Evolutionary conservation across 2,888 invertebrate species (phyloP).

Genomic region (Cataglyphis livida): DNA sequence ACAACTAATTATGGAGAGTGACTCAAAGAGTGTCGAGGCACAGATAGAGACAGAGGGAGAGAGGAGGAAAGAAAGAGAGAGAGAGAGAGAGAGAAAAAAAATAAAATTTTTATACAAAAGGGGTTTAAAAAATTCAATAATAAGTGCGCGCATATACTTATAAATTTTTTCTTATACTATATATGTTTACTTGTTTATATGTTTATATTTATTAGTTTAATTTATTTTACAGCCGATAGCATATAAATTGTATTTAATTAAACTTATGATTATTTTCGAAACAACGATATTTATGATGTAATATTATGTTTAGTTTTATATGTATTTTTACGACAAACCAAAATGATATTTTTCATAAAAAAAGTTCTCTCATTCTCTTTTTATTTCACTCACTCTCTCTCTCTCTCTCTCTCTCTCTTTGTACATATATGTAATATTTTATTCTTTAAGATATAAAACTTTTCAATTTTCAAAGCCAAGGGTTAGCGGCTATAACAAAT

Average conservation of each 20-base stretch:
- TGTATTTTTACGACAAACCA: not conserved
- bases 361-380: not conserved
- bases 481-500: constrained; percentile 30
- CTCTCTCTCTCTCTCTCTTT: too few species aligned
- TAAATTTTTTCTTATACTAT: not conserved
- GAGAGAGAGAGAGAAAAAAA: not conserved
- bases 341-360: not conserved
- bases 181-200: not conserved
- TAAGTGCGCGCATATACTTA: not conserved
- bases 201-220: not conserved
- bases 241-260: not conserved
- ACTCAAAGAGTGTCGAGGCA: constrained; percentile 24
- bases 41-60: not conserved
- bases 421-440: not conserved
- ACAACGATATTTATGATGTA: not conserved
- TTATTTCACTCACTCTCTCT: not conserved
- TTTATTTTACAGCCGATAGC: not conserved
- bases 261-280: not conserved
- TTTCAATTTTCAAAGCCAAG: constrained; percentile 33
- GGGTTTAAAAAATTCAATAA: too few species aligned
- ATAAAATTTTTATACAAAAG: not conserved
- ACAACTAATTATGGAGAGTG: constrained; percentile 46
- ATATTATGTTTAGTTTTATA: not conserved
- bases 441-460: not conserved
- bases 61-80: not conserved